Conservation (phyloP, 2,888 invertebrate species). For the Zygaena filipendulae region DNA sequence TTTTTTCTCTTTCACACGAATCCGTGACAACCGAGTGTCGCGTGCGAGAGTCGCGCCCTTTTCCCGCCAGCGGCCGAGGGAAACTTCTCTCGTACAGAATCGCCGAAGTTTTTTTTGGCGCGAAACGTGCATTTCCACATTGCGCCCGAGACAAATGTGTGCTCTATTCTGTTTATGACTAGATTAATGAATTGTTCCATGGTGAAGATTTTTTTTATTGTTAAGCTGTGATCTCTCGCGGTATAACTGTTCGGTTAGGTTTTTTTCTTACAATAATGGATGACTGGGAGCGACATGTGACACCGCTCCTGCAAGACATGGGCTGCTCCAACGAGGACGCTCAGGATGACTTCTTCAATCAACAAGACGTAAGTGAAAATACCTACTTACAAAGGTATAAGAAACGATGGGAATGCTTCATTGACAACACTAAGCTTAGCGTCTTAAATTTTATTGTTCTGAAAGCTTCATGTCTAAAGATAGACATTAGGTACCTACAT, state of each 20-base stretch:
- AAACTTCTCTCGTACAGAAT: constrained; percentile 26
- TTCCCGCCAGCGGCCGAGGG: constrained; percentile 48
- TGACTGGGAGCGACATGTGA: constrained; percentile 72
- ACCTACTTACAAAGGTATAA: constrained; percentile 1
- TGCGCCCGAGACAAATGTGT: constrained; percentile 22
- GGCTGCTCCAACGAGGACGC: constrained; percentile 63
- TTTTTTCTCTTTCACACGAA: constrained; percentile 58
- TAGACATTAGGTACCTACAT: too few species aligned
- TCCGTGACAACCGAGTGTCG: constrained; percentile 53
- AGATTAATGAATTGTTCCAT: too few species aligned
- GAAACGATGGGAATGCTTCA: too few species aligned
- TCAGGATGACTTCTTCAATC: constrained; percentile 69
- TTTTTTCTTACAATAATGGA: constrained; percentile 48
- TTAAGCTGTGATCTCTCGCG: constrained; percentile 40
- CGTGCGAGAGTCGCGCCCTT: constrained; percentile 50
- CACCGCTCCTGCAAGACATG: constrained; percentile 69
- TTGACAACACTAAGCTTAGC: too few species aligned
- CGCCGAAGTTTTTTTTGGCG: constrained; percentile 55
- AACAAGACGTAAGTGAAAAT: constrained; percentile 65
- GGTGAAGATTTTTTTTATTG: too few species aligned
- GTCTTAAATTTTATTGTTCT: too few species aligned
- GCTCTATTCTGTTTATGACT: too few species aligned
- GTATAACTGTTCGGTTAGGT: too few species aligned
- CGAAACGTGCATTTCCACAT: constrained; percentile 38
- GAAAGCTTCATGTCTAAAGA: too few species aligned